phyloP scores from a whole-genome alignment of 30 jellyfish, hydroid and myxozoan genomes.

The Cassiopea xamachana region DNA sequence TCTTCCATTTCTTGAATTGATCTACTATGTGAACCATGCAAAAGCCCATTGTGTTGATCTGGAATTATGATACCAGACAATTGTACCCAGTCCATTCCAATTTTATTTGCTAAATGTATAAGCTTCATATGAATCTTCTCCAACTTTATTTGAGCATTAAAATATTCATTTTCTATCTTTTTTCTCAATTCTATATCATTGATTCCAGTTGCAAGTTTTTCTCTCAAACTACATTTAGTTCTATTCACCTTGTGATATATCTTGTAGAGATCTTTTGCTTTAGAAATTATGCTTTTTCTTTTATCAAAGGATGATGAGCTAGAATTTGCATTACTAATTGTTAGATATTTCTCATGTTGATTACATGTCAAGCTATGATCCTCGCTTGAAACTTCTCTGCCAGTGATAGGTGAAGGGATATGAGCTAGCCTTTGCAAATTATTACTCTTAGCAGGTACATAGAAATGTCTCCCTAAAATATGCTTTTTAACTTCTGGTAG shows the following conservation, averaged over 20 bases:
- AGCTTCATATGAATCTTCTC: conserved; percentile 29
- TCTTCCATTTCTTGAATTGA: background rate
- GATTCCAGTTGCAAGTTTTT: conserved; percentile 34
- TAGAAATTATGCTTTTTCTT: background rate
- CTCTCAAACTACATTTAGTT: background rate
- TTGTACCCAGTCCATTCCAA: conserved; percentile 11
- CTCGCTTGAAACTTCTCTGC: background rate
- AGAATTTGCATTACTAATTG: background rate
- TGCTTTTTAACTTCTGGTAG: background rate
- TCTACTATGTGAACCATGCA: background rate
- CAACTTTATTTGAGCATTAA: conserved; percentile 25
- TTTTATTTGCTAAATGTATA: conserved; percentile 14
- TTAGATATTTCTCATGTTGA: background rate
- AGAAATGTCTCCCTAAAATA: background rate
- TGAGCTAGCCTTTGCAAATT: background rate
- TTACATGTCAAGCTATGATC: background rate
- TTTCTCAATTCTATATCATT: background rate
- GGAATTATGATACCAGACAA: background rate
- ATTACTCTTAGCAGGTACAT: background rate
- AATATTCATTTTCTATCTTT: conserved; percentile 51
- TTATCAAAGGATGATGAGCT: background rate
- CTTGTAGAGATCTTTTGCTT: conserved; percentile 26
- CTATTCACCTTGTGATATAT: conserved; percentile 13
- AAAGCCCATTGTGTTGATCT: conserved; percentile 2
- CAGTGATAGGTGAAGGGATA: background rate